Conservation (phyloP, 1,140 invertebrate genomes). For the Nasonia vitripennis region DNA sequence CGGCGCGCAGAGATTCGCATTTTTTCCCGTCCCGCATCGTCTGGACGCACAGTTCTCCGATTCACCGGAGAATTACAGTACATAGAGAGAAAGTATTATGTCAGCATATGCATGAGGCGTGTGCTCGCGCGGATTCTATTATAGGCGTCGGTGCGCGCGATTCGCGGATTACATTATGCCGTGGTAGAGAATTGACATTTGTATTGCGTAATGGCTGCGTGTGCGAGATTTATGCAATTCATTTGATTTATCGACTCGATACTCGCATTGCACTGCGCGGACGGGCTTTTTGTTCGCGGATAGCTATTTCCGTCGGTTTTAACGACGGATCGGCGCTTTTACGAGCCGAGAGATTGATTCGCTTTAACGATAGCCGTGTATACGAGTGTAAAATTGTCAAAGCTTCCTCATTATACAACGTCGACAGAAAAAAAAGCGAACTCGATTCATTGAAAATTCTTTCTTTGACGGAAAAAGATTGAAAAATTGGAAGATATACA, state of each 20-base stretch:
- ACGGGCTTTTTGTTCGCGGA: not conserved
- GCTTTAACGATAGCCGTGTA: too few species aligned
- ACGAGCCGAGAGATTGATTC: too few species aligned
- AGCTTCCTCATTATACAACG: not conserved
- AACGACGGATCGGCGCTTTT: too few species aligned
- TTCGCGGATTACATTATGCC: not conserved
- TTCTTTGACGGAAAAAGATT: too few species aligned
- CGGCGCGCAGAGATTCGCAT: not conserved
- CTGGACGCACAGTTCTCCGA: not conserved
- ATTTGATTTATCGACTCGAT: not conserved
- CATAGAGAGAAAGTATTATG: not conserved
- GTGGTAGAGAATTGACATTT: not conserved
- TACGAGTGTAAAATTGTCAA: not conserved
- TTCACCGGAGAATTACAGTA: not conserved
- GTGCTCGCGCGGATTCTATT: not conserved
- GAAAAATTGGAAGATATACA: not conserved
- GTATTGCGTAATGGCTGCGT: not conserved
- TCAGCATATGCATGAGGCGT: not conserved
- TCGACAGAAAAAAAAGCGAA: too few species aligned
- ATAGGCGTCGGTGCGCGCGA: not conserved
- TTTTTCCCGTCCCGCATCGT: not conserved
- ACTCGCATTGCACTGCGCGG: not conserved
- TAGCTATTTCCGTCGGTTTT: not conserved
- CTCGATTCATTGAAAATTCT: not conserved
- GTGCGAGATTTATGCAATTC: not conserved